Evolutionary conservation across 2,113 vertebrate species (phyloP).

Genomic region (Platysteira castanea): DNA sequence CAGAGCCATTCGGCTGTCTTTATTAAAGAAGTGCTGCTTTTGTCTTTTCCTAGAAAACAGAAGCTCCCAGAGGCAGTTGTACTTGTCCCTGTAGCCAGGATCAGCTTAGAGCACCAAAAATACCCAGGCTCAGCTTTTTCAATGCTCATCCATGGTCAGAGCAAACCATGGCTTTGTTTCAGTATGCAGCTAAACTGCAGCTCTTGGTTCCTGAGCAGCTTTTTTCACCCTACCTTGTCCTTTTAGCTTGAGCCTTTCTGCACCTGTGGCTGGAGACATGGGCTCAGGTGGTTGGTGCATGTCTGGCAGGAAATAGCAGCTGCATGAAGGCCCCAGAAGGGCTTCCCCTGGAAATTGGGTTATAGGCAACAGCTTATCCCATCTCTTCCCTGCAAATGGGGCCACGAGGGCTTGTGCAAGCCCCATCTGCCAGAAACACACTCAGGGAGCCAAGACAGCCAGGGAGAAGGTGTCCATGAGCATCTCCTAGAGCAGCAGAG

Average conservation of each 20-base stretch:
- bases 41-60: background rate
- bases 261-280: background rate
- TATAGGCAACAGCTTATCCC: background rate
- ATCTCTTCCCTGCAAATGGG: background rate
- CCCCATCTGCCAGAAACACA: background rate
- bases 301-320: background rate
- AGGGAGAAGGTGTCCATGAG: background rate
- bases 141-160: background rate
- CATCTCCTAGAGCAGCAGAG: background rate
- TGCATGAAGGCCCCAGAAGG: background rate
- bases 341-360: background rate
- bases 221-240: background rate
- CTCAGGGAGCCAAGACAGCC: background rate
- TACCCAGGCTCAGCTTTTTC: background rate
- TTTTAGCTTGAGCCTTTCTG: background rate
- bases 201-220: background rate
- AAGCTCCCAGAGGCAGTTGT: background rate
- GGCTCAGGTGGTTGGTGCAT: background rate
- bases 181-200: background rate
- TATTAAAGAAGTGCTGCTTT: background rate
- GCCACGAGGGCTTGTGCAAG: accelerated
- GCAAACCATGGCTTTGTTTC: background rate
- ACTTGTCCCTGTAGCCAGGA: background rate
- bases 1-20: background rate
- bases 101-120: background rate